Base-by-base conservation (phyloP, 1,140 invertebrate genomes). In the Drosophila ironensis region DNA sequence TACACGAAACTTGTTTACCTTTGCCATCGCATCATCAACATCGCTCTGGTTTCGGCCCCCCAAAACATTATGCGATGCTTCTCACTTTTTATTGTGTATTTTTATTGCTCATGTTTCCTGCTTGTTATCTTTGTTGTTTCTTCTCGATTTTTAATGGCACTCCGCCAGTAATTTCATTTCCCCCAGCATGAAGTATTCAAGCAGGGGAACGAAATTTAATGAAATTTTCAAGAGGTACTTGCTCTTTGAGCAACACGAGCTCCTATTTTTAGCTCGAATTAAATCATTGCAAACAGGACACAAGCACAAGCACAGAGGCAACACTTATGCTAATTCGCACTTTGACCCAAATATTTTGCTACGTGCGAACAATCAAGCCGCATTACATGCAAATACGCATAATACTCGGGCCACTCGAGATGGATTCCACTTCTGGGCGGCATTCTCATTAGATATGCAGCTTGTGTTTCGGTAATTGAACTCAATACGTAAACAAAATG, bases 61-160 rank as follows among this genome's bases (percentile, higher is more conserved):
- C 22, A 5, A 14, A 33, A 12, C 12, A 11, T 40, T 24, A 19
- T 24, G 6, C 28, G 30, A 27, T 70, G 24, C 4, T 27, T 28
- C 22, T 60, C 33, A 28, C 52, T 33, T 48, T 69, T 59, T 56
- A 57, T 60, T 42, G 38, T 54, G 60, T 70, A 68, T 72, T 76
- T 72, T 77, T 77, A 69, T 82, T 77, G 70, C 45, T 77, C 70
- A 52, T 59, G 60, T 60, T 56, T 72, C 57, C 63, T 24, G 54
- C 52, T 73, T 73, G 50, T 84, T 84, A 77, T 84, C 72, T 72
- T 69, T 69, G 78, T 61, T 71, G 42, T 77, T 78, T 69, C 14
- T 28, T 22, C 24, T 69, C 78, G 52, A 28, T 71, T 73, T 77
- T 73, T 84, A 82, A 82, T 82, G 78, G 78, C 51, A 44, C 73